These are phyloP conservation scores for Brachionus rubens DNA, from an alignment of 1,140 invertebrate genomes.

Conservation along the genomic window DNA sequence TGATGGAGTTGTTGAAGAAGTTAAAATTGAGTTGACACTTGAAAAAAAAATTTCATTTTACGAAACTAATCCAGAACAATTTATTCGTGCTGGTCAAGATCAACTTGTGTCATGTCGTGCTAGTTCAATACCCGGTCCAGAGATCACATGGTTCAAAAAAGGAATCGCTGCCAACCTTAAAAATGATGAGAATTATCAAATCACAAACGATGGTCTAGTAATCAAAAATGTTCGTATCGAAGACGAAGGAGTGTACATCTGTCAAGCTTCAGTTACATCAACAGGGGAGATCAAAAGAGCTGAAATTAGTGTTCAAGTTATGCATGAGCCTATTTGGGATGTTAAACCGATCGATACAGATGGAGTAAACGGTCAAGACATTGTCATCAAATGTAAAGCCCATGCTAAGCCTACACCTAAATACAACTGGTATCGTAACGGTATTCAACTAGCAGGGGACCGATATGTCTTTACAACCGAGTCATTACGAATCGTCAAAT, in stretches of 20 bases:
- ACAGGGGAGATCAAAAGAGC: constrained; percentile 35
- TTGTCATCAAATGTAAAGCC: constrained; percentile 22
- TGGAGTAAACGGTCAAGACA: constrained; percentile 13
- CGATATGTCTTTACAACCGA: constrained; percentile 1
- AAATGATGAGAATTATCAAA: constrained; percentile 33
- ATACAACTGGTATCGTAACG: constrained; percentile 27
- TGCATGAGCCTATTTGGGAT: not conserved
- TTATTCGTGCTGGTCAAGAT: not conserved
- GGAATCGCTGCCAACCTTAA: not conserved
- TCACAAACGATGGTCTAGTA: constrained; percentile 38
- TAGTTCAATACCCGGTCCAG: constrained; percentile 36
- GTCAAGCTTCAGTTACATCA: constrained; percentile 32
- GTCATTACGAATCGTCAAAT: not conserved
- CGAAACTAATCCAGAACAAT: not conserved
- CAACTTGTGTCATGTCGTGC: not conserved
- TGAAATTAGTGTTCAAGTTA: constrained; percentile 28
- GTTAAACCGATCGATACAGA: not conserved
- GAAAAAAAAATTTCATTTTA: constrained; percentile 17
- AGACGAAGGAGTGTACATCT: constrained; percentile 36
- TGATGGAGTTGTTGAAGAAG: not conserved
- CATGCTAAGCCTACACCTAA: not conserved
- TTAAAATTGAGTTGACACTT: not conserved
- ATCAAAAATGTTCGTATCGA: constrained; percentile 25
- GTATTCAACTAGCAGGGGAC: not conserved
- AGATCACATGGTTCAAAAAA: constrained; percentile 37